A percentile compares a stretch with the other conserved stretches of the same genome.
Conservation (phyloP, 2,888 invertebrate genomes). For the Noctua comes region DNA sequence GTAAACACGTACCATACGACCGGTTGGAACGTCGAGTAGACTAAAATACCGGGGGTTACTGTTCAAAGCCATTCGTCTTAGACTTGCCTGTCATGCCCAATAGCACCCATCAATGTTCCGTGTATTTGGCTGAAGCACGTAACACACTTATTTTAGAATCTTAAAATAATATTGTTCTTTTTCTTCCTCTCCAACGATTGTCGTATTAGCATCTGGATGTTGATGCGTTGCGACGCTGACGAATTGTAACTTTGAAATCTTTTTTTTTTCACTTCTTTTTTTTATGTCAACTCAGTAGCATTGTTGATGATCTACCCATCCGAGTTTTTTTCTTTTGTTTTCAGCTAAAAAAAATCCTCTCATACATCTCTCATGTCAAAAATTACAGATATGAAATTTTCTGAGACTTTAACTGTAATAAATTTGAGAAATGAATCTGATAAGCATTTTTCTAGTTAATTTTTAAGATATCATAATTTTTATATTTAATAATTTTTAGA, state of each 20-base stretch:
- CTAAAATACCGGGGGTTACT: conserved; percentile 84
- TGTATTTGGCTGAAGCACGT: conserved; percentile 86
- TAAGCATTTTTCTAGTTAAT: background rate
- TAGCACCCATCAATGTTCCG: conserved; percentile 87
- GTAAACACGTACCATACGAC: conserved; percentile 84
- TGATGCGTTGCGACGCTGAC: conserved; percentile 67
- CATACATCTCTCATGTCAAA: background rate
- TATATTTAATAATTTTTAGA: background rate
- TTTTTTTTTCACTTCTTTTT: conserved; percentile 22
- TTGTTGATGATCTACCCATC: conserved; percentile 15
- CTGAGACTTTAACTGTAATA: background rate
- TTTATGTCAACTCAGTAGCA: conserved; percentile 14
- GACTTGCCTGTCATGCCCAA: conserved; percentile 86
- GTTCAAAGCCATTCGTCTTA: conserved; percentile 76
- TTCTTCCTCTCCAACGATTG: conserved; percentile 59
- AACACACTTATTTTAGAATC: conserved; percentile 84
- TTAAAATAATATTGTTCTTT: conserved; percentile 74
- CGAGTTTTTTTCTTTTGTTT: conserved; percentile 21
- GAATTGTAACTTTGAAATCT: conserved; percentile 61
- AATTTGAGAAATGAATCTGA: background rate
- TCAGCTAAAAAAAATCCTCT: conserved; percentile 6
- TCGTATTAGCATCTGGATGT: conserved; percentile 63
- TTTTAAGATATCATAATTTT: background rate
- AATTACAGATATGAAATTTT: background rate
- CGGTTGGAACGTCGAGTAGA: conserved; percentile 72